Evolutionary conservation across 2,888 invertebrate species (phyloP).

Genomic region (Eilema griseolum): DNA sequence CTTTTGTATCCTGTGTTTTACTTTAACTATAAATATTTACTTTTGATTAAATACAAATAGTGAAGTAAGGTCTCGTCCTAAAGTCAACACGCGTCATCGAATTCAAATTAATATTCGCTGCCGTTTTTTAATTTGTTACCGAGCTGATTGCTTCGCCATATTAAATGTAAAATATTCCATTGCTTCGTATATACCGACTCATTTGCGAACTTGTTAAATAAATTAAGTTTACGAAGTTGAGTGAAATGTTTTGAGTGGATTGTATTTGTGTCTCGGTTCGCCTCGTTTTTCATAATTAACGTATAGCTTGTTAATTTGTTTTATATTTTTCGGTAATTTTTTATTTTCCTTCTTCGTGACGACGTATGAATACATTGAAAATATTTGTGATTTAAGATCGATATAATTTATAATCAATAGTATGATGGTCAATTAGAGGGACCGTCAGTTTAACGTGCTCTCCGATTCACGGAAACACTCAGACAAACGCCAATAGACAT

Average conservation of each 20-base stretch:
- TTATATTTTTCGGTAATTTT: conserved; percentile 7
- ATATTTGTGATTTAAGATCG: no score
- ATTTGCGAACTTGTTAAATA: conserved; percentile 37
- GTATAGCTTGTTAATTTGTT: conserved; percentile 27
- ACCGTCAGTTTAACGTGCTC: no score
- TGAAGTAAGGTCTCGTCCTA: conserved; percentile 14
- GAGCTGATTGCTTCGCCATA: conserved; percentile 34
- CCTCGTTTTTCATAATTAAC: conserved; percentile 43
- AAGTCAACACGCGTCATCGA: conserved; percentile 23
- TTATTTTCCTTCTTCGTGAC: conserved; percentile 1
- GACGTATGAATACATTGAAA: background rate
- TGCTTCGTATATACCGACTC: conserved; percentile 23
- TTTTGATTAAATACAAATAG: conserved; percentile 6
- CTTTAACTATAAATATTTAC: background rate
- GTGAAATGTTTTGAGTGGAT: conserved; percentile 23
- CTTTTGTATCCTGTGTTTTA: no score
- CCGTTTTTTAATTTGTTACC: conserved; percentile 43
- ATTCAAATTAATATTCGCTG: conserved; percentile 33
- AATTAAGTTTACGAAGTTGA: conserved; percentile 36
- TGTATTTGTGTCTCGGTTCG: conserved; percentile 20
- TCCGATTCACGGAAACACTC: no score
- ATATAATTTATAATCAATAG: no score
- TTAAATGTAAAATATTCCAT: conserved; percentile 33
- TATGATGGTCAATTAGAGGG: no score
- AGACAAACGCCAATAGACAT: no score